Evolutionary conservation across 2,113 vertebrate genomes (phyloP), one percentile per base, ranked within the genome.

Genomic region (Nerophis lumbriciformis): DNA sequence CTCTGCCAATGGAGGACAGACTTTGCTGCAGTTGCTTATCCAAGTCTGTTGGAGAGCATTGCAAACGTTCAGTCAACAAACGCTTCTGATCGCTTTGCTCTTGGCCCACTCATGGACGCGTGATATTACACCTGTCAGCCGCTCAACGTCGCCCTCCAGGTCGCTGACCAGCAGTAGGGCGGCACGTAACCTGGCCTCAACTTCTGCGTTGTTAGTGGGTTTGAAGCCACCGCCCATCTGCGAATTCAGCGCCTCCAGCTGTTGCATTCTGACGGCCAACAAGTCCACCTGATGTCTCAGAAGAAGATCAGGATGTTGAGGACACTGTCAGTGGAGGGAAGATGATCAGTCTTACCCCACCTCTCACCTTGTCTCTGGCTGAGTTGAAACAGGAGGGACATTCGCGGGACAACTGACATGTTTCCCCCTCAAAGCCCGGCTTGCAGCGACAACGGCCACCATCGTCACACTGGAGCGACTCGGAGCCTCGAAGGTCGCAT

Each of bases 341-440:
- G 4, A 28, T 28, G 1, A 28, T 28, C 6, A n/a, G 19, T 13
- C 36, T 38, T 8, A 54, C 15, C 8, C 36, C 10, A 35, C 4
- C 13, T 21, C 16, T 5, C 69, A 97, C 95, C 94, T 93, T 90
- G 50, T 0, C 63, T 74, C 90, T 92, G 78, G 95, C 85, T 58
- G 91, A 86, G 56, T 61, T n/a, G 6, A 98, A 98, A 74, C 96
- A 99, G 61, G 85, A 72, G 0, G 96, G 95, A 62, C 96, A 99
- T 53, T 59, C 65, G 6, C 55, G 38, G 0, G 82, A 78, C 0
- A 71, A 84, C 5, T 93, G 89, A 44, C 96, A 99, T 79, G 5
- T 87, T 39, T 71, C 80, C 6, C 95, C 96, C 19, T 92, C 86
- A 0, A 91, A 93, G 14, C 93, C 94, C 0, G 90, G 77, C 73